A percentile compares a stretch with the other conserved stretches of the same genome.
phyloP scores from a whole-genome alignment of 2,113 vertebrate genomes.

The Mungos mungo region DNA sequence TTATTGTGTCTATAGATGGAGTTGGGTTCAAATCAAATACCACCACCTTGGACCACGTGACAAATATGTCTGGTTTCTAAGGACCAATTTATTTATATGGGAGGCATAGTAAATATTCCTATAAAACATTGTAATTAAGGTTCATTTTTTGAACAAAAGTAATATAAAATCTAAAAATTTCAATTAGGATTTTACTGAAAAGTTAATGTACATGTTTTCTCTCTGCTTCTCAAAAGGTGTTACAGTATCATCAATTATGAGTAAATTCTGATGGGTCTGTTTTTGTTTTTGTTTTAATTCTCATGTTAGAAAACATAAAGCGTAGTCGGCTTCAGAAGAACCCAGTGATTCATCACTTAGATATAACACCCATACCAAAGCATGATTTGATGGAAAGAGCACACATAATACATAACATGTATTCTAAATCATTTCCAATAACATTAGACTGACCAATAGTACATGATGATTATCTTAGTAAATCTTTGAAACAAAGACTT shows the following conservation, averaged over 20 bases:
- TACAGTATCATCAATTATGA: not conserved
- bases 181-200: constrained; percentile 12
- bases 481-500: constrained; percentile 54
- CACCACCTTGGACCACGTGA: not conserved
- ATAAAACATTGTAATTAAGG: not conserved
- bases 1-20: not conserved
- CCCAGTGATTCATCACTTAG: too few relatives aligned
- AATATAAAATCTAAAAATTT: not conserved
- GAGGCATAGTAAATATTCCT: not conserved
- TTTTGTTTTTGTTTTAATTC: too few relatives aligned
- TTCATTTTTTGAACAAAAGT: constrained; percentile 1
- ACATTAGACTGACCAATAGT: constrained; percentile 34
- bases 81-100: not conserved
- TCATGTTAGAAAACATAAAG: too few relatives aligned
- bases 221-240: not conserved
- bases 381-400: not conserved
- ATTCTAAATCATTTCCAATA: constrained; percentile 17
- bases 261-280: not conserved
- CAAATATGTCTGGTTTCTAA: not conserved
- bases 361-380: not conserved
- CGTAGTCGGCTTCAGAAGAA: too few relatives aligned
- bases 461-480: not conserved
- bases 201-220: not conserved
- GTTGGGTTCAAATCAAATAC: not conserved
- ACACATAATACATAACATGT: not conserved